Conservation (phyloP, 2,113 vertebrate genomes). For the Chrysochloris asiatica region DNA sequence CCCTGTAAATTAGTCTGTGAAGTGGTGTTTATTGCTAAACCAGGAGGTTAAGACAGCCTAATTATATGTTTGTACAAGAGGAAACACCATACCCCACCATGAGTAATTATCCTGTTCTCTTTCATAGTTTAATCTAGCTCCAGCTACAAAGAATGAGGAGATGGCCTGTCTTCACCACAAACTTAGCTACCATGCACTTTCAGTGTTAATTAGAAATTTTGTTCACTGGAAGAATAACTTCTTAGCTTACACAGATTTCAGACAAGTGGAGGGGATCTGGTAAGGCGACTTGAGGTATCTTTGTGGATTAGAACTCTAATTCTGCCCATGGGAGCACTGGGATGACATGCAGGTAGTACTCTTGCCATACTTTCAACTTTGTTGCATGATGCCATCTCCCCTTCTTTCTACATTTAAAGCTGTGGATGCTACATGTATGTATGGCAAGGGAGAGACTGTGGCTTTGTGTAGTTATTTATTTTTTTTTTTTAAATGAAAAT, state of each 20-base stretch:
- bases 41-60: constrained; percentile 88
- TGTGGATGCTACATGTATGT: neutral
- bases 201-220: constrained; percentile 76
- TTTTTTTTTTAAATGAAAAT: constrained; percentile 58
- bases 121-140: constrained; percentile 82
- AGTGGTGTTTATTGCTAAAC: constrained; percentile 88
- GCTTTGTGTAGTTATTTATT: neutral
- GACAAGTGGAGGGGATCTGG: constrained; percentile 53
- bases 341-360: constrained; percentile 66
- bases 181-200: constrained; percentile 77
- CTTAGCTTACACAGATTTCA: constrained; percentile 41
- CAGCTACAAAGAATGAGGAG: constrained; percentile 82
- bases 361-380: constrained; percentile 41
- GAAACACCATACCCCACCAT: constrained; percentile 83
- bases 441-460: constrained; percentile 36
- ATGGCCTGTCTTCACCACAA: constrained; percentile 84
- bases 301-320: constrained; percentile 70
- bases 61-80: constrained; percentile 87
- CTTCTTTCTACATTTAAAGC: constrained; percentile 39
- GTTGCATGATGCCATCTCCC: constrained; percentile 47
- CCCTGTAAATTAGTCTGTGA: constrained; percentile 88
- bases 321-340: neutral
- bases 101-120: constrained; percentile 85
- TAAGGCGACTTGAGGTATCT: constrained; percentile 59
- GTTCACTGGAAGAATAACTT: constrained; percentile 57